These are phyloP conservation scores for Drosophila pectinifera DNA, from an alignment of 1,140 invertebrate species.

Conservation along the genomic window DNA sequence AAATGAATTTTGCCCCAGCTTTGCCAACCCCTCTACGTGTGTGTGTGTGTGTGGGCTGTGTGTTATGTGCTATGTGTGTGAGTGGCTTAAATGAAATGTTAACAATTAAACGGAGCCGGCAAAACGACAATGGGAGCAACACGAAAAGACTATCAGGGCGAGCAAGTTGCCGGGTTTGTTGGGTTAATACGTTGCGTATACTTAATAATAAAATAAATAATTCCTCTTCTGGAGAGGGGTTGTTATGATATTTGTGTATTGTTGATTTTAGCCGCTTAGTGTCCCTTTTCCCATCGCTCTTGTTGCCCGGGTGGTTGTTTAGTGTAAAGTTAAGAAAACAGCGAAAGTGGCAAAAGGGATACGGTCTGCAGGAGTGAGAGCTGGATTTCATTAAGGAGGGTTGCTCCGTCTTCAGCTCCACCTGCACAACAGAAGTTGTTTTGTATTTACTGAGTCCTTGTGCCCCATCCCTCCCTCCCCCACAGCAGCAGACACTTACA, in stretches of 20 bases:
- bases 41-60: not conserved
- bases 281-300: conserved; percentile 8
- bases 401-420: conserved; percentile 14
- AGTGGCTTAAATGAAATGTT: conserved; percentile 79
- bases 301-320: conserved; percentile 52
- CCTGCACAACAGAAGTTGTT: conserved; percentile 61
- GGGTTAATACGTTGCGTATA: conserved; percentile 64
- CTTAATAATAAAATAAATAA: conserved; percentile 73
- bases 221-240: conserved; percentile 34
- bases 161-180: conserved; percentile 43
- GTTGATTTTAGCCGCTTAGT: conserved; percentile 36
- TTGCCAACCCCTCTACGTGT: conserved; percentile 2
- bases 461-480: no score
- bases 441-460: conserved; percentile 65
- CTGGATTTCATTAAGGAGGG: conserved; percentile 62
- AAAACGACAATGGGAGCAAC: conserved; percentile 57
- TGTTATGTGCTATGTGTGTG: conserved; percentile 13
- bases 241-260: conserved; percentile 51
- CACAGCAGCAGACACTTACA: conserved; percentile 62
- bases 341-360: conserved; percentile 68
- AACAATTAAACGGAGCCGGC: conserved; percentile 78
- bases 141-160: conserved; percentile 78
- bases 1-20: conserved; percentile 69
- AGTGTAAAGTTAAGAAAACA: conserved; percentile 73
- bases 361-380: conserved; percentile 10